Percentiles rank a stretch among this genome's conserved stretches.
These are phyloP conservation scores for Eueides isabella DNA, from an alignment of 1,140 invertebrate species.

Conservation along the genomic window DNA sequence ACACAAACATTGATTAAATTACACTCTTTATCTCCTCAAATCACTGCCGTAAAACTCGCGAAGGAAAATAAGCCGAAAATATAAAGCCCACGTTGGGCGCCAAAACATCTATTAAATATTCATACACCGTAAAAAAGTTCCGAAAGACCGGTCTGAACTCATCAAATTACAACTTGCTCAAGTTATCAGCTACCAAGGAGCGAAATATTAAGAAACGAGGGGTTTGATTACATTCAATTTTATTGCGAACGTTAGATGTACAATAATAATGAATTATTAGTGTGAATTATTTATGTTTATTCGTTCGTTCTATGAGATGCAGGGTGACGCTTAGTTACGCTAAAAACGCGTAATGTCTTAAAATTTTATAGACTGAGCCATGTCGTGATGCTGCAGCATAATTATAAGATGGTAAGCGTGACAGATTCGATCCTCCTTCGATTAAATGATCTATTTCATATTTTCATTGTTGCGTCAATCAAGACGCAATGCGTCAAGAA, in stretches of 20 bases:
- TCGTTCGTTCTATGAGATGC: too few species aligned
- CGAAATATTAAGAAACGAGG: slow-evolving; percentile 36
- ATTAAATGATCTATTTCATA: too few species aligned
- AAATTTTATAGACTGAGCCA: too few species aligned
- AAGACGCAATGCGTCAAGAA: too few species aligned
- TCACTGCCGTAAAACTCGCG: slow-evolving; percentile 52
- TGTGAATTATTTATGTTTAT: too few species aligned
- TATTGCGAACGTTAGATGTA: background rate
- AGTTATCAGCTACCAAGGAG: slow-evolving; percentile 47
- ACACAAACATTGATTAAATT: slow-evolving; percentile 58
- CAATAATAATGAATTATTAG: too few species aligned
- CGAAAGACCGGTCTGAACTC: slow-evolving; percentile 56
- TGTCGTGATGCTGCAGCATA: too few species aligned
- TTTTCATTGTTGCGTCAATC: too few species aligned
- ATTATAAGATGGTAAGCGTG: too few species aligned
- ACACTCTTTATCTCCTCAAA: slow-evolving; percentile 64
- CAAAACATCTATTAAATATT: slow-evolving; percentile 65
- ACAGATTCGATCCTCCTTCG: too few species aligned
- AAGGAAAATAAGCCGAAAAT: slow-evolving; percentile 54
- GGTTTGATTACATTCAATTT: slow-evolving; percentile 21
- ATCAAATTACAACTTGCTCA: slow-evolving; percentile 65
- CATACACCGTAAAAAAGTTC: slow-evolving; percentile 63
- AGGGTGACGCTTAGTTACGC: too few species aligned
- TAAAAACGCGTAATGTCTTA: too few species aligned
- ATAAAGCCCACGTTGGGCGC: slow-evolving; percentile 54